Conservation (phyloP, 2,797 vertebrate species). For the Pseudochromis fuscus region DNA sequence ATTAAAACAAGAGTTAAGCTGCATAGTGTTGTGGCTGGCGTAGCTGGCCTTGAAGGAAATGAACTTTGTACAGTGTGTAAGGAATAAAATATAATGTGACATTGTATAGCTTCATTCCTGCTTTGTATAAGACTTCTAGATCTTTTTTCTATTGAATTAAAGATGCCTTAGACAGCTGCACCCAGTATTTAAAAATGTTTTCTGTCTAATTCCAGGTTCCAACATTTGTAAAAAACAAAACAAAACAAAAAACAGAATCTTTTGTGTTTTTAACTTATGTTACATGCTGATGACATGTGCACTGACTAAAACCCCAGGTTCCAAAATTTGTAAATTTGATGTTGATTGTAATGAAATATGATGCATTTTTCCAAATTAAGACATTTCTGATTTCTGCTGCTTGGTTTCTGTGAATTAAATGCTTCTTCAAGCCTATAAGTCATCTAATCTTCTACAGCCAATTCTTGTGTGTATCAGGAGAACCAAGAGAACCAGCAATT, state of each 20-base stretch:
- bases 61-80: conserved; percentile 85
- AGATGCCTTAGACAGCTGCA: conserved; percentile 86
- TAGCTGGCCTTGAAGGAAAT: conserved; percentile 67
- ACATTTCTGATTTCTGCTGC: conserved; percentile 40
- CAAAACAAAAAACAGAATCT: too few relatives aligned
- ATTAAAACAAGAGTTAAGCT: conserved; percentile 71
- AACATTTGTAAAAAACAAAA: conserved; percentile 82
- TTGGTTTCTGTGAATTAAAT: conserved; percentile 61
- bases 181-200: conserved; percentile 83
- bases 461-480: conserved; percentile 42
- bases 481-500: conserved; percentile 67
- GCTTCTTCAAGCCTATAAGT: conserved; percentile 23
- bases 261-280: conserved; percentile 81
- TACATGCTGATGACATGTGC: conserved; percentile 71
- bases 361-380: conserved; percentile 55
- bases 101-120: conserved; percentile 86
- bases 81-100: conserved; percentile 81
- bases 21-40: conserved; percentile 70
- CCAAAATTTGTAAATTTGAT: conserved; percentile 72
- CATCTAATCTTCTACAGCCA: conserved; percentile 33
- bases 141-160: conserved; percentile 84
- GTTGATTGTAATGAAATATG: conserved; percentile 68
- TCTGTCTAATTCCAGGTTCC: conserved; percentile 78
- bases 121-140: conserved; percentile 82
- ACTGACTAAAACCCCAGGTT: conserved; percentile 76